These are phyloP conservation scores for Atta texana DNA, from an alignment of 1,140 invertebrate species.

Conservation along the genomic window DNA sequence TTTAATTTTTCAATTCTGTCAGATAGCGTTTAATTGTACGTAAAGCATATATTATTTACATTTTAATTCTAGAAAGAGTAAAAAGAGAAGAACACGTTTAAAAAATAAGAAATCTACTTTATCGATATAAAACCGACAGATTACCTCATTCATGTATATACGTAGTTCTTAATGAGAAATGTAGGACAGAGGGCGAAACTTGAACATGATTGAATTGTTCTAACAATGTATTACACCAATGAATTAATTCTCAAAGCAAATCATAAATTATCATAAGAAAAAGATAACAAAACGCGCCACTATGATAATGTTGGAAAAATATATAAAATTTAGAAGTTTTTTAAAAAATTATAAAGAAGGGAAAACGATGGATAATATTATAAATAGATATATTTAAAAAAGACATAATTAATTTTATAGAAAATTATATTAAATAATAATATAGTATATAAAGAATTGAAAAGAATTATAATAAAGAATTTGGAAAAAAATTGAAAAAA, in stretches of 20 bases:
- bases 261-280: neutral
- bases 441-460: neutral
- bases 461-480: neutral
- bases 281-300: too few species aligned
- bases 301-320: neutral
- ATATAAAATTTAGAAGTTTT: neutral
- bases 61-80: neutral
- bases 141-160: neutral
- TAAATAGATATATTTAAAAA: neutral
- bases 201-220: neutral
- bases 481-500: neutral
- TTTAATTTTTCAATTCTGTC: too few species aligned
- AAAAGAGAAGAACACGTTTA: neutral
- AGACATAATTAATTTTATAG: neutral
- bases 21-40: neutral
- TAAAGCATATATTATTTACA: neutral
- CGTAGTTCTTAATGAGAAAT: slow-evolving; percentile 32
- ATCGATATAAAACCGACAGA: neutral
- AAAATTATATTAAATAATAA: neutral
- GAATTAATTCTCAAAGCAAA: neutral
- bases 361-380: neutral
- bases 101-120: slow-evolving; percentile 39
- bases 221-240: too few species aligned
- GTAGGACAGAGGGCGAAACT: slow-evolving; percentile 18
- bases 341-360: neutral